These are phyloP conservation scores for Hirtodrosophila alboralis DNA, from an alignment of 2,888 invertebrate genomes.

Conservation along the genomic window DNA sequence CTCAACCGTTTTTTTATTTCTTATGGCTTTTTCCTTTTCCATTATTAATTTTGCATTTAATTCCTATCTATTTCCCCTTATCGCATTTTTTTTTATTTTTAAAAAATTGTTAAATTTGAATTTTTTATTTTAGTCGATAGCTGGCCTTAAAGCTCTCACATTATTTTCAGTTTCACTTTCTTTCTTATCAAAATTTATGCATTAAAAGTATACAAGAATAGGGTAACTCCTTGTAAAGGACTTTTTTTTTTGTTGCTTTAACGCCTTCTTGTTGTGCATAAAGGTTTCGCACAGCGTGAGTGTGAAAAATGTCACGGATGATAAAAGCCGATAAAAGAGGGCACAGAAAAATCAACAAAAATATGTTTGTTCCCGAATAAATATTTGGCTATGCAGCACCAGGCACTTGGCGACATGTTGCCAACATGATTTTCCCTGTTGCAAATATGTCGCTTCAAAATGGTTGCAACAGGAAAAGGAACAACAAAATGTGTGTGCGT, in stretches of 20 bases:
- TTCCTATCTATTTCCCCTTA: too few relatives aligned
- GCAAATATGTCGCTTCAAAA: conserved; percentile 15
- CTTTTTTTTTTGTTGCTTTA: not conserved
- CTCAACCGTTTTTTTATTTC: too few relatives aligned
- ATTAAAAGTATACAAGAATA: not conserved
- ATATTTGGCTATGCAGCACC: conserved; percentile 53
- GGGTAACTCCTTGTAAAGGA: conserved; percentile 4
- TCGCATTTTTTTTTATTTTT: too few relatives aligned
- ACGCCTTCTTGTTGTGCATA: conserved; percentile 21
- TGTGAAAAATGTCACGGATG: conserved; percentile 41
- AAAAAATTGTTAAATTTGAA: too few relatives aligned
- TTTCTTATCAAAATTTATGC: too few relatives aligned
- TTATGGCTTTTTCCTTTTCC: too few relatives aligned
- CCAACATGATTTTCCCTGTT: conserved; percentile 20
- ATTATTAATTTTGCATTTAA: too few relatives aligned
- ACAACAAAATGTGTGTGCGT: conserved; percentile 35
- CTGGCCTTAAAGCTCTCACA: too few relatives aligned
- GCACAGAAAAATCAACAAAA: conserved; percentile 25
- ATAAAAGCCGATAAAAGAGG: conserved; percentile 26
- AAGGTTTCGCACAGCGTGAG: conserved; percentile 11
- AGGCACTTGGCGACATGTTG: conserved; percentile 25
- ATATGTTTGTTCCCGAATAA: conserved; percentile 53
- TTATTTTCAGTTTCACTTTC: too few relatives aligned
- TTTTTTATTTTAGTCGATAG: too few relatives aligned
- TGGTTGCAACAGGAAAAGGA: conserved; percentile 26